Base-by-base conservation (phyloP, 2,113 vertebrate species). In the Steatornis caripensis region DNA sequence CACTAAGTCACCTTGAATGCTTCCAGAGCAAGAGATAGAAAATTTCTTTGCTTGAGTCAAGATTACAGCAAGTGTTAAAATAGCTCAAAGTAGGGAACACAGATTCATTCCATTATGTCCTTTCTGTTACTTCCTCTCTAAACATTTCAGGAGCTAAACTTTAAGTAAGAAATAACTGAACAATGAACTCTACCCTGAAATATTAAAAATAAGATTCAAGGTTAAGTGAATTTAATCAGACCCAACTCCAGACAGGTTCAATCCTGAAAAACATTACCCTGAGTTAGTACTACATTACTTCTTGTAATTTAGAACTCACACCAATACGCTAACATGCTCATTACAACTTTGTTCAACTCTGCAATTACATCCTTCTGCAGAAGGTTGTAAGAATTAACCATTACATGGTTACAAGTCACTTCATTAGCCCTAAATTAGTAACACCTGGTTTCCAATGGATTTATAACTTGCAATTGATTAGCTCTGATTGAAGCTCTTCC, bases 351-450 rank as follows among this genome's bases (percentile, higher is more conserved):
- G 58, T 64, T 92, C 76, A 96, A 90, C 60, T 87, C 85, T 80
- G 71, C 81, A 89, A 74, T 86, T 95, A 90, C 39, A 62, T 43
- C 48, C 51, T 84, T 26, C 71, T 64, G 48, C 60, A 95, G 26
- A 54, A 91, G 79, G 83, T 16, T 94, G 48, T 78, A 78, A 87
- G 76, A 94, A 92, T 95, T 93, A 95, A 96, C 79, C 58, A 72
- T 80, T 94, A 96, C 54, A 84, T 90, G 83, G 86, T 89, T 95
- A 81, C 91, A 95, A 96, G 68, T 71, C 69, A 87, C 90, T 95
- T 81, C 69, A 95, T 87, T 84, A 92, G 72, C 51, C 69, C 48
- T 51, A 81, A 88, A 96, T 95, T 84, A 96, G 8, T 64, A 87
- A 87, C 87, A 95, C 60, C 87, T 92, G 68, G 72, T 81, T 97